Evolutionary conservation across 2,113 vertebrate species (phyloP).

Genomic region (Baryphthengus martii): DNA sequence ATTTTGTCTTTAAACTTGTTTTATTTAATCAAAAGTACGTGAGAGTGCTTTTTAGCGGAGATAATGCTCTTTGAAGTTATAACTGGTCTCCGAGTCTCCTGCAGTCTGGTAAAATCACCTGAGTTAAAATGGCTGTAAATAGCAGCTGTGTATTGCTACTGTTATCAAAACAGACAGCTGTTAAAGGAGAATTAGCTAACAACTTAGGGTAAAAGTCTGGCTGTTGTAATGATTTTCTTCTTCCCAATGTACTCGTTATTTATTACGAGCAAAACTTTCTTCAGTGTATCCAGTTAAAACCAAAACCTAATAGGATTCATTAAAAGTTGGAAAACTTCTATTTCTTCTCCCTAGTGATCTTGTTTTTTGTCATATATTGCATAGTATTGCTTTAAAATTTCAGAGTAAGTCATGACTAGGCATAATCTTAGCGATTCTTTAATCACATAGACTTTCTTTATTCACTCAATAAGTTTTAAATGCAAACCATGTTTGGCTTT

Average conservation of each 20-base stretch:
- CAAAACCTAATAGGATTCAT: fast-evolving
- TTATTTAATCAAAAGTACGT: not conserved
- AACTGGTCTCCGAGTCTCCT: not conserved
- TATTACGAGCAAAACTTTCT: not conserved
- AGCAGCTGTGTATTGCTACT: no score
- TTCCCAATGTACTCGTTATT: fast-evolving
- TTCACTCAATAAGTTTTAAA: not conserved
- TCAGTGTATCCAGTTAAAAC: fast-evolving
- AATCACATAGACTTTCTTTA: not conserved
- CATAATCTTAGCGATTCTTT: not conserved
- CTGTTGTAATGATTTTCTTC: not conserved
- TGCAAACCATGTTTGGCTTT: fast-evolving
- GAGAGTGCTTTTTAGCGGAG: fast-evolving
- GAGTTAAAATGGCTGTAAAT: not conserved
- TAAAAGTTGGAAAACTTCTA: not conserved
- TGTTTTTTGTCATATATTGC: not conserved
- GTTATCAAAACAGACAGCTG: not conserved
- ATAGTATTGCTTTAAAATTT: not conserved
- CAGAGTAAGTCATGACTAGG: fast-evolving
- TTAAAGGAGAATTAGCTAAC: no score
- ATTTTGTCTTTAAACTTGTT: not conserved
- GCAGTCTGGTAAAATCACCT: not conserved
- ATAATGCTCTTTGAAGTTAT: not conserved
- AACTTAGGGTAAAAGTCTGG: not conserved
- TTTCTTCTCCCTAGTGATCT: not conserved